These are phyloP conservation scores for Drosophila murphyi DNA, from an alignment of 1,140 invertebrate species.

Conservation along the genomic window DNA sequence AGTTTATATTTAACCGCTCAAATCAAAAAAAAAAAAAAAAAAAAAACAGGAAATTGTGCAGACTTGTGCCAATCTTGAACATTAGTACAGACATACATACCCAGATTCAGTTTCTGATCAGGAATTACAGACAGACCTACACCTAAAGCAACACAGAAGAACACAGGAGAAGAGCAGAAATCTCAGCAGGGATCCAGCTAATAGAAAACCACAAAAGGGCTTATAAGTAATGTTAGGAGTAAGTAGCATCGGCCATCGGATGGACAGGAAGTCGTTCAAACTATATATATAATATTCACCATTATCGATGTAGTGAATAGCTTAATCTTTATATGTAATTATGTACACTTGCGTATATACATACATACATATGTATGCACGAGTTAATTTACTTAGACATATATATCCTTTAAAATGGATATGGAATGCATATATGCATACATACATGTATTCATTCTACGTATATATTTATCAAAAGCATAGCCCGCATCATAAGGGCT, in stretches of 20 bases:
- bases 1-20: constrained; percentile 3
- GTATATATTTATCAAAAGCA: constrained; percentile 27
- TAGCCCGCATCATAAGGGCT: constrained; percentile 21
- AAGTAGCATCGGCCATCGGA: constrained; percentile 1
- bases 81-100: background rate
- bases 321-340: constrained; percentile 59
- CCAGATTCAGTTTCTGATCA: background rate
- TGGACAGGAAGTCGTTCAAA: background rate
- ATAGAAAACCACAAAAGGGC: background rate
- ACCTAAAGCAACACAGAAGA: background rate
- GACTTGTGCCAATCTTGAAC: constrained; percentile 1
- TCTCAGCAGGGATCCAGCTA: background rate
- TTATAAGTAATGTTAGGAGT: constrained; percentile 6
- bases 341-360: constrained; percentile 23
- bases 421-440: constrained; percentile 6
- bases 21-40: no score
- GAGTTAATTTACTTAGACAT: background rate
- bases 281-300: constrained; percentile 43
- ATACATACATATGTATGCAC: constrained; percentile 1
- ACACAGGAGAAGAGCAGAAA: background rate
- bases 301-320: constrained; percentile 71
- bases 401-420: constrained; percentile 1
- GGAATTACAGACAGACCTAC: background rate
- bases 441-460: background rate
- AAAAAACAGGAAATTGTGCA: no score